These are phyloP conservation scores for Dipodomys merriami DNA, from an alignment of 2,113 vertebrate species.

Conservation along the genomic window DNA sequence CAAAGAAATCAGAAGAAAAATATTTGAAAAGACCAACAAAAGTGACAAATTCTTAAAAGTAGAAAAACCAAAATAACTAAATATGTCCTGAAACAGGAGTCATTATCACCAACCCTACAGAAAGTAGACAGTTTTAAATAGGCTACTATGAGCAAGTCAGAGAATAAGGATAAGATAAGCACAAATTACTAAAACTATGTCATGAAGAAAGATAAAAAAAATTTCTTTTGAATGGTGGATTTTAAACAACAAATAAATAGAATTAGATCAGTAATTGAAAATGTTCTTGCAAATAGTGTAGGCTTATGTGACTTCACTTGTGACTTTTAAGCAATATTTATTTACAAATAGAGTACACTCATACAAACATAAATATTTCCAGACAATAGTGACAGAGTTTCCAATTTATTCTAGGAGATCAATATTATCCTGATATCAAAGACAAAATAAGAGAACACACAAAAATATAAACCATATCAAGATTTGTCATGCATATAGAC, in stretches of 20 bases:
- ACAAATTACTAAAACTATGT: constrained; percentile 7
- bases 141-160: neutral
- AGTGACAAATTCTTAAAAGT: neutral
- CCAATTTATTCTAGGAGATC: neutral
- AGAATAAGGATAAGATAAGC: neutral
- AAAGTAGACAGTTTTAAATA: neutral
- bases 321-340: neutral
- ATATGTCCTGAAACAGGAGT: neutral
- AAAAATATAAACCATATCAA: neutral
- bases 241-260: neutral
- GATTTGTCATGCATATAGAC: neutral
- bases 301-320: neutral
- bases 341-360: neutral
- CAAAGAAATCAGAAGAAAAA: neutral
- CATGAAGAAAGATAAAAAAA: neutral
- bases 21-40: neutral
- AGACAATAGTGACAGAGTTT: neutral
- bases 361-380: neutral
- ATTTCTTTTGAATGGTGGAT: neutral
- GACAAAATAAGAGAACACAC: neutral
- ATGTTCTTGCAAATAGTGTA: neutral
- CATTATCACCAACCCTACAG: neutral
- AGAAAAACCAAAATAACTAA: neutral
- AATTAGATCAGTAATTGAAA: neutral
- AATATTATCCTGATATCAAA: neutral